phyloP scores from a whole-genome alignment of 2,113 vertebrate genomes.

The Xenus cinereus region DNA sequence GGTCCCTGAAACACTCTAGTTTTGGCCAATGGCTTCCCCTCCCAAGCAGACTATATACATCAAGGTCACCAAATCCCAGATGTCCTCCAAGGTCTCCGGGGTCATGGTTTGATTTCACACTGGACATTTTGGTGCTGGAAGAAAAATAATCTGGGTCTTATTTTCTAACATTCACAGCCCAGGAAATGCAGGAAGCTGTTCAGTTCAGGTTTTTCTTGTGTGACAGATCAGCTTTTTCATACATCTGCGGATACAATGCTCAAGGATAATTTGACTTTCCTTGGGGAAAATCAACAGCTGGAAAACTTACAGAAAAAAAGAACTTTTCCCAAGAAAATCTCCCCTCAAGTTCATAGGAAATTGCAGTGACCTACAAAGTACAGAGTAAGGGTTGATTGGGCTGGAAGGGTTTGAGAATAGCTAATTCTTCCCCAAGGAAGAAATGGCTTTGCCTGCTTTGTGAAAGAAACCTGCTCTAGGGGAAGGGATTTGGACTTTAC shows the following conservation, averaged over 20 bases:
- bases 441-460: not conserved
- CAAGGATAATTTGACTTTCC: slow-evolving; percentile 59
- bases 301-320: slow-evolving; percentile 61
- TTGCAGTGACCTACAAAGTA: not conserved
- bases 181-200: slow-evolving; percentile 23
- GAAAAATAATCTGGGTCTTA: slow-evolving; percentile 27
- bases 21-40: slow-evolving; percentile 20
- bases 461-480: not conserved
- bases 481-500: not conserved
- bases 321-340: slow-evolving; percentile 64
- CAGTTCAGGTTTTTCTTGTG: slow-evolving; percentile 31
- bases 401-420: not conserved
- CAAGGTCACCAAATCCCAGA: slow-evolving; percentile 24
- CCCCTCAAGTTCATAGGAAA: slow-evolving; percentile 62
- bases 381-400: not conserved
- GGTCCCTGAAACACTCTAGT: not conserved
- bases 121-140: not conserved
- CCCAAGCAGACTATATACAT: not conserved
- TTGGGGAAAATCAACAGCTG: slow-evolving; percentile 55
- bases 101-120: not conserved
- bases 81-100: not conserved
- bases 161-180: not conserved
- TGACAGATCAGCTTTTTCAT: slow-evolving; percentile 37
- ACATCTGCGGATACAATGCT: slow-evolving; percentile 47
- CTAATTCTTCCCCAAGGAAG: slow-evolving; percentile 43